Conservation (phyloP, 2,888 invertebrate species). For the Drosophila stalkeri region DNA sequence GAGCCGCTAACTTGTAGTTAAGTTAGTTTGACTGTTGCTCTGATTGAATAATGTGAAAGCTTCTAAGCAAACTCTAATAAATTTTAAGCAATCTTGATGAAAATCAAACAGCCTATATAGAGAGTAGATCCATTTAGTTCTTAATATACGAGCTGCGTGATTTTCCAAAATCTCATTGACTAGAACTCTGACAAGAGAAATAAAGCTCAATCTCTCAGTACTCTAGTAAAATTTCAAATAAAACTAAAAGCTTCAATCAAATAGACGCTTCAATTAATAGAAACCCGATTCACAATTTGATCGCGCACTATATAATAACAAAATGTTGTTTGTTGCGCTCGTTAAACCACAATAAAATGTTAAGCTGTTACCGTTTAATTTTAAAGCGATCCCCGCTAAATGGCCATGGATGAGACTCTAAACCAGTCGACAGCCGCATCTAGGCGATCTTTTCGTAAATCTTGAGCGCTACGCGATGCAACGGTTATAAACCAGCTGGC, state of each 20-base stretch:
- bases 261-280: not conserved
- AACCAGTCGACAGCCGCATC: conserved; percentile 33
- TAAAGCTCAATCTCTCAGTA: not conserved
- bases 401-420: conserved; percentile 3
- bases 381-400: conserved; percentile 48
- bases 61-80: not conserved
- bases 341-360: conserved; percentile 61
- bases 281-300: not conserved
- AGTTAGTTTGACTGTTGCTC: conserved; percentile 12
- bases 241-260: not conserved
- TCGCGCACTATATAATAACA: conserved; percentile 28
- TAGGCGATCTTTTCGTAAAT: conserved; percentile 43
- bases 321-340: conserved; percentile 36
- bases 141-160: not conserved
- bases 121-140: not conserved
- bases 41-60: conserved; percentile 33
- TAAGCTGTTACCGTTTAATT: conserved; percentile 65
- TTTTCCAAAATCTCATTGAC: not conserved
- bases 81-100: not conserved
- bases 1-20: conserved; percentile 22
- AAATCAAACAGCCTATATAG: not conserved
- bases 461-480: conserved; percentile 48
- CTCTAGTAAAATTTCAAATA: not conserved
- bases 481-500: conserved; percentile 79
- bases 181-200: not conserved